These are phyloP conservation scores for Danionella cerebrum DNA, from an alignment of 2,113 vertebrate genomes.

Conservation along the genomic window DNA sequence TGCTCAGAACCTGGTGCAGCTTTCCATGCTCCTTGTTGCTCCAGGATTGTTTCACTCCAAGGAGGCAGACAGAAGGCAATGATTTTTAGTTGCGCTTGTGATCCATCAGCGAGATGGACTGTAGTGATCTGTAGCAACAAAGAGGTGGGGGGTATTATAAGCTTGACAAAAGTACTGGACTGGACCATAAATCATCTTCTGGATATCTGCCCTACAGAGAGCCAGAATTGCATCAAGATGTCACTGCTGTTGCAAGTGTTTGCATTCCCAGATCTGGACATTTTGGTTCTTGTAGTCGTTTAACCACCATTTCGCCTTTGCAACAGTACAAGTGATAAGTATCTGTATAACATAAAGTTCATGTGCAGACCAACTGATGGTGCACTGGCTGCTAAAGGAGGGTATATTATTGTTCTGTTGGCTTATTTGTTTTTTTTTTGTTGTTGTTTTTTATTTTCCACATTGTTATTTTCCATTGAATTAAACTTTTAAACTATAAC, in stretches of 20 bases:
- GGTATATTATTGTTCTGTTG: too few relatives aligned
- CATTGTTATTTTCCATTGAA: too few relatives aligned
- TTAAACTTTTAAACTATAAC: too few relatives aligned
- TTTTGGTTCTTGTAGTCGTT: too few relatives aligned
- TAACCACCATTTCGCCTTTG: not conserved
- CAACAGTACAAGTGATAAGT: too few relatives aligned
- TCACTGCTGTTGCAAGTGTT: not conserved
- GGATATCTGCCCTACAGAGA: slow-evolving; percentile 17
- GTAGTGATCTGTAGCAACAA: slow-evolving; percentile 18
- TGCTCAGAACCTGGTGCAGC: not conserved
- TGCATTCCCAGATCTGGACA: not conserved
- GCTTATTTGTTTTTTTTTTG: too few relatives aligned
- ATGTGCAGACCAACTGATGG: too few relatives aligned
- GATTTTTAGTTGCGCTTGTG: not conserved
- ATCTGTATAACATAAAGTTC: too few relatives aligned
- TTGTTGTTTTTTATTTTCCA: too few relatives aligned
- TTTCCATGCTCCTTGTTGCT: not conserved
- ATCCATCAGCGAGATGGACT: slow-evolving; percentile 27
- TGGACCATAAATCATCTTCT: slow-evolving; percentile 12
- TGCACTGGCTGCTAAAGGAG: too few relatives aligned
- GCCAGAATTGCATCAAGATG: not conserved
- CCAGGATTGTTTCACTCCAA: slow-evolving; percentile 18
- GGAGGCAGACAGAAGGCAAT: not conserved
- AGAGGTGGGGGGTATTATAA: slow-evolving; percentile 22
- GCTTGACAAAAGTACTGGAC: slow-evolving; percentile 11